These are phyloP conservation scores for Drosophila barbarae DNA, from an alignment of 2,888 invertebrate species.

Conservation along the genomic window DNA sequence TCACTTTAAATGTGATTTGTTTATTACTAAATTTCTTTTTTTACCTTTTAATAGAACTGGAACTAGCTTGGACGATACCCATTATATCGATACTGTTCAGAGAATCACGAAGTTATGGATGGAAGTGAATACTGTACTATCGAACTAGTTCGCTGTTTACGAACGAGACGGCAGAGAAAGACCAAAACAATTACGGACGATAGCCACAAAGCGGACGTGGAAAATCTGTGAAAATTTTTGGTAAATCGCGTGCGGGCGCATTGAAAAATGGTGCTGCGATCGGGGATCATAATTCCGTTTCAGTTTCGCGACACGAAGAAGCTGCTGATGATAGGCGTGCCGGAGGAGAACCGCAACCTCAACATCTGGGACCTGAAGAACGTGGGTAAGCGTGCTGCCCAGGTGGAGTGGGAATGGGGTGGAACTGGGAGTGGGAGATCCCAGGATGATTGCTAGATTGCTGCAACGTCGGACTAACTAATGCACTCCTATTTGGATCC, in stretches of 20 bases:
- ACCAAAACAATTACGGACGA: slow-evolving; percentile 73
- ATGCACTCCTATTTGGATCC: slow-evolving; percentile 17
- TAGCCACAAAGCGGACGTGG: slow-evolving; percentile 63
- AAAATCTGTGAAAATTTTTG: slow-evolving; percentile 72
- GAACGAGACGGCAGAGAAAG: slow-evolving; percentile 65
- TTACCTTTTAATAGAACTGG: background rate
- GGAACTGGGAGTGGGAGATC: background rate
- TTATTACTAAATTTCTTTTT: background rate
- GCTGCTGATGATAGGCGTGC: slow-evolving; percentile 73
- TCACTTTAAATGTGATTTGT: background rate
- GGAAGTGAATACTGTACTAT: background rate
- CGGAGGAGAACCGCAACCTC: slow-evolving; percentile 70
- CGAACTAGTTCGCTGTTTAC: slow-evolving; percentile 56
- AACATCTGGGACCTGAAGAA: slow-evolving; percentile 77
- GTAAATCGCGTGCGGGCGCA: slow-evolving; percentile 65
- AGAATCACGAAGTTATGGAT: too few species aligned
- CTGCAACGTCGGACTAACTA: slow-evolving; percentile 3
- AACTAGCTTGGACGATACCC: background rate
- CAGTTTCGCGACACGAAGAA: slow-evolving; percentile 77
- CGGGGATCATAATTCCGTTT: slow-evolving; percentile 77
- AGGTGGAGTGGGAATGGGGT: slow-evolving; percentile 1
- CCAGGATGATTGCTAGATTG: background rate
- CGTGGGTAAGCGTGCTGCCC: slow-evolving; percentile 67
- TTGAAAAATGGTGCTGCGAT: slow-evolving; percentile 76
- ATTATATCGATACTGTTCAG: background rate